Evolutionary conservation across 2,888 invertebrate genomes (phyloP), one percentile per base, ranked within the genome.

Genomic region (Leucophenga montana): DNA sequence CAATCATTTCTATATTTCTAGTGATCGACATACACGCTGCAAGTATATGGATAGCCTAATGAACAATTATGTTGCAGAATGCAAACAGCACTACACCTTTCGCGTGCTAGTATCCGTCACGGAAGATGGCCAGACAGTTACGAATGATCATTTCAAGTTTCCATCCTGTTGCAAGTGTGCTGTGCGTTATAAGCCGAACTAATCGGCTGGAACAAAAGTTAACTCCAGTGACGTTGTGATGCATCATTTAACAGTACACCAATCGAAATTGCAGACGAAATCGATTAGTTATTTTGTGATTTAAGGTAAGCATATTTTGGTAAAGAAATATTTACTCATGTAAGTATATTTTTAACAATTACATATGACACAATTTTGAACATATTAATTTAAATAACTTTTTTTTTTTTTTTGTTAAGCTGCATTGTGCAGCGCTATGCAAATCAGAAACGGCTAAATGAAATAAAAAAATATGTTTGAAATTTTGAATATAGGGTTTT

Each of bases 141-240:
- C 90, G 14, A 48, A 48, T n/a, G 91, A 91, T 69, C 84, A 87
- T 2, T 92, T 94, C 71, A 89, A 89, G 76, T 87, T 95, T 64
- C 94, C 95, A 0, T 93, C 93, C n/a, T 94, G 94, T 76, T 95
- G 95, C 82, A 92, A 93, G 66, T 95, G 95, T 79, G 89, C 90
- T 57, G 78, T 90, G 67, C 57, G n/a, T 11, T 13, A 11, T 14
- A 57, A 22, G n/a, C 22, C 14, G 22, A 57, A 39, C 9, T 39
- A 39, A 39, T 2, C 27, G 27, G 3, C 27, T 3, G 4, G 27
- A 27, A 27, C 27, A 27, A 4, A 27, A 27, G 27, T 27, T 27
- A 2, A 2, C 27, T 3, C 27, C 27, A 27, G 2, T 27, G 27
- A 27, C 27, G 48, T 48, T 20, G 16, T 53, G 20, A 14, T 20